Evolutionary conservation across 2,113 vertebrate species (phyloP).

Genomic region (Corythaixoides concolor): DNA sequence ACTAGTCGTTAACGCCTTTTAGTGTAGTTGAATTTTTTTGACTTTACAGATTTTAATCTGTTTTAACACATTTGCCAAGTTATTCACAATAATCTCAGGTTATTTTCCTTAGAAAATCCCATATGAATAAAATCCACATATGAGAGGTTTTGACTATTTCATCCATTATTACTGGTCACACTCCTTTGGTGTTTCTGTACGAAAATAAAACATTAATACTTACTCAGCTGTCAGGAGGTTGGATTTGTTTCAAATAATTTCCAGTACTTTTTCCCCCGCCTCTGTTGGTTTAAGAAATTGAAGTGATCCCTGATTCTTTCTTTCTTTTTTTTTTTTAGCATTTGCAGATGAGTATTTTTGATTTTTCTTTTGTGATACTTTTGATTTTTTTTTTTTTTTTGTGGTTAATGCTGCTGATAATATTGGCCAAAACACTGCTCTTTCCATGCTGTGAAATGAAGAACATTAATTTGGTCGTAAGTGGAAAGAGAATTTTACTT

Average conservation of each 20-base stretch:
- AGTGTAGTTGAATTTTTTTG: background rate
- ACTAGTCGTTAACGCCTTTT: background rate
- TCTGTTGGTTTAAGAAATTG: background rate
- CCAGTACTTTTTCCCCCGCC: background rate
- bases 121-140: background rate
- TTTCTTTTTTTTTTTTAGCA: background rate
- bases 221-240: background rate
- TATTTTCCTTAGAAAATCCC: background rate
- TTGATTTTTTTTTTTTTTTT: background rate
- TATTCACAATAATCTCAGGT: background rate
- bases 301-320: background rate
- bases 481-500: background rate
- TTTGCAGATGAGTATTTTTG: background rate
- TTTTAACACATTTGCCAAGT: background rate
- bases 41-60: background rate
- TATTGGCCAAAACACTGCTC: background rate
- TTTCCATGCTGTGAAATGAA: background rate
- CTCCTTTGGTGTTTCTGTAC: background rate
- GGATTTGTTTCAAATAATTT: background rate
- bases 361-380: background rate
- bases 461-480: background rate
- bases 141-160: background rate
- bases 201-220: background rate
- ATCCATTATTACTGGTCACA: background rate
- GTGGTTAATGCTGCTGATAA: background rate